Evolutionary conservation across 2,113 vertebrate genomes (phyloP), one percentile per base, ranked within the genome.

Genomic region (Eulemur rufifrons): DNA sequence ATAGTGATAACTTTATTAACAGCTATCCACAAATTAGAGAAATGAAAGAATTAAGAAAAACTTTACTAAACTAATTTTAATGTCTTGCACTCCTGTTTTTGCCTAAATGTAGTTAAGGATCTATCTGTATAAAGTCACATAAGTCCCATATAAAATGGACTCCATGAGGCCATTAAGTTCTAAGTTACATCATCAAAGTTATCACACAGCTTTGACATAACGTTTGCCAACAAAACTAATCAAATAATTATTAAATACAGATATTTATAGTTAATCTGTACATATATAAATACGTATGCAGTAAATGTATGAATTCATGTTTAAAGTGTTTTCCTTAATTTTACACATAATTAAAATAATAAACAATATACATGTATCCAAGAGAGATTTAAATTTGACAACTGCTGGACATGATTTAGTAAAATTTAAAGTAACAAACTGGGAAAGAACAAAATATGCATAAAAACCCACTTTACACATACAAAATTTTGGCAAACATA

Each of bases 391-490:
- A 80, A 97, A 96, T 96, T 63, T 96, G 85, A 94, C 73, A 98
- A 50, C 29, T 93, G 77, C 76, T 90, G 86, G 88, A 86, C 17
- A 69, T 78, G 93, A 95, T 71, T 89, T 90, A 92, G 56, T 89
- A 37, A 91, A 96, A 96, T 94, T 94, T 95, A 95, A 95, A 85
- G 61, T 95, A 95, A 97, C 69, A 96, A 39, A 96, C 87, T 95
- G 37, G 78, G 80, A 98, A 96, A 84, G 29, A 97, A 73, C 45
- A 96, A 98, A 97, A 98, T 83, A 95, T 92, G 93, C 85, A 97
- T 97, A 97, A 96, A 77, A 85, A 69, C 54, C 80, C 78, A 96
- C 34, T 87, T 98, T 84, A 97, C 59, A 95, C 37, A 95, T 66
- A 97, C 56, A 97, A 84, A 93, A 71, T 88, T 91, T 93, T 73